Percentiles rank a stretch among this genome's conserved stretches.
These are phyloP conservation scores for Myiozetetes cayanensis DNA, from an alignment of 2,113 vertebrate genomes.

Conservation along the genomic window DNA sequence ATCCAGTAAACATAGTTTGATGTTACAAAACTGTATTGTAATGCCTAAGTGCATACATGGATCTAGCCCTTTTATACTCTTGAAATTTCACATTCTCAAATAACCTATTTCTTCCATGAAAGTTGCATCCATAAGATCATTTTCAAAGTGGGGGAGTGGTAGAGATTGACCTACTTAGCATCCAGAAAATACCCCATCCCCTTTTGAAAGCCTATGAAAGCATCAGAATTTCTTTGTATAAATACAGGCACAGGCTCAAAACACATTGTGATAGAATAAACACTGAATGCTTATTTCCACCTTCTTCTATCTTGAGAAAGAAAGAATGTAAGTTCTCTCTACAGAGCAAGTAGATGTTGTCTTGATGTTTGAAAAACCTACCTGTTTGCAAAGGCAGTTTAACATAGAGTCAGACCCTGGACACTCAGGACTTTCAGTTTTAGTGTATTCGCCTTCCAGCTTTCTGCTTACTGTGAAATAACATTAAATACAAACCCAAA, in stretches of 20 bases:
- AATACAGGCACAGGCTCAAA: background rate
- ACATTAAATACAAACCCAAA: background rate
- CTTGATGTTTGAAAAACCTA: background rate
- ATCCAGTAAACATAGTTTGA: background rate
- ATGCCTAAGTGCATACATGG: background rate
- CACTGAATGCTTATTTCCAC: background rate
- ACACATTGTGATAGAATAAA: background rate
- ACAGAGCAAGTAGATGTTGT: background rate
- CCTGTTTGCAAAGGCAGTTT: background rate
- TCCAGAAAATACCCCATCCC: background rate
- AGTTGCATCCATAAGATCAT: background rate
- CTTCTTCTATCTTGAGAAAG: background rate
- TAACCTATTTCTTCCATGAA: background rate
- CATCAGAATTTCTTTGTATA: background rate
- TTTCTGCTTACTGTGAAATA: background rate
- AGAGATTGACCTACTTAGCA: background rate
- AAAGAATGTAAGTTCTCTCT: background rate
- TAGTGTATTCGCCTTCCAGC: background rate
- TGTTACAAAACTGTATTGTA: background rate
- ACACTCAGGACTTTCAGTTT: background rate
- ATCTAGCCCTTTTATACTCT: background rate
- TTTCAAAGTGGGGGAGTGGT: background rate
- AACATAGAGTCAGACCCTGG: background rate
- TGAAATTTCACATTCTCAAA: background rate
- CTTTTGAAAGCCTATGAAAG: background rate